Evolutionary conservation across 2,113 vertebrate species (phyloP), one percentile per base, ranked within the genome.

Genomic region (Pelmatolapia mariae): DNA sequence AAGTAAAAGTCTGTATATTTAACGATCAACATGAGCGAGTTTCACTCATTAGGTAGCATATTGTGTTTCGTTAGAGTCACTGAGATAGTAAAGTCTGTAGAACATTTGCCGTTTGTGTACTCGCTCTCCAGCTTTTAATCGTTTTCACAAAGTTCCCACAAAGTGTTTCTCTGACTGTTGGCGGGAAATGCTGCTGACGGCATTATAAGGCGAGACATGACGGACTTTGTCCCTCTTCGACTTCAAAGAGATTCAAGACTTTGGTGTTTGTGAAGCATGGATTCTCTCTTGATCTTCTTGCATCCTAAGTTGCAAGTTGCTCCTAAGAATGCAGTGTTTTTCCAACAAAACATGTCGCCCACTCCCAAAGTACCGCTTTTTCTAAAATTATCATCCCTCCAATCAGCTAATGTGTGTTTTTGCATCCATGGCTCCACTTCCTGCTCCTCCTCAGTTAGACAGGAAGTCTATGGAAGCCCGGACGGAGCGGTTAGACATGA

Each of bases 391-490:
- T 82, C 50, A 66, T 78, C 10, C 54, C 18, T 56, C 33, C 4
- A 82, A 90, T 90, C 85, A 79, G 73, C 52, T 79, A 68, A 24
- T 63, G 22, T 87, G 31, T 87, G 61, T 86, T 84, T 89, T 86
- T 73, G 16, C 52, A 24, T 90, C 73, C 52, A 36, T 2, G 2
- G 79, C 59, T 82, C 38, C 82, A 29, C 85, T 91, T 92, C 87
- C 92, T 93, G 84, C 83, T 89, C 83, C 84, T 85, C 85, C 85
- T 98, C 94, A 99, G 68, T 99, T 98, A 84, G 98, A 98, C 86
- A 99, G 97, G 95, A 99, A 99, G 87, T 99, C 98, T n/a, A 99
- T 98, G 89, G 97, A 94, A 5, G 98, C 98, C 2, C 96, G 94
- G 22, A 99, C 98, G 0, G 95, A 96, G 88, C 96, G 96, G 38